A percentile compares a stretch with the other conserved stretches of the same genome.
These are phyloP conservation scores for Napeogenes inachia DNA, from an alignment of 2,888 invertebrate species.

Conservation along the genomic window DNA sequence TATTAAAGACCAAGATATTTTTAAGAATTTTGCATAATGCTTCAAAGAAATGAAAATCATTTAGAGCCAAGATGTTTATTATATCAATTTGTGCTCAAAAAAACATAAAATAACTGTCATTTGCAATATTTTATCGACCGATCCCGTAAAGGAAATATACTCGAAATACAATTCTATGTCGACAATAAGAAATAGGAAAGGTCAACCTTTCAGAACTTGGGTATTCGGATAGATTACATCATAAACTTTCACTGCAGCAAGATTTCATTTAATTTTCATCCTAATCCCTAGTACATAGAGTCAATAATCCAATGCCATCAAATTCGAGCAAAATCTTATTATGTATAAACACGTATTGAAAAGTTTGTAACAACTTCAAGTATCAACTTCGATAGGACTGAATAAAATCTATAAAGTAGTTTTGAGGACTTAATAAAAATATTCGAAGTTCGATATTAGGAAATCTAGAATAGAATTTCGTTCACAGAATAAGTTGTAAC, in stretches of 20 bases:
- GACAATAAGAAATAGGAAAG: conserved; percentile 7
- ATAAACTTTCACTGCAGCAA: not conserved
- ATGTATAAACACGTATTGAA: conserved; percentile 7
- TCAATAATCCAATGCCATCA: not conserved
- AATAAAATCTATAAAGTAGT: conserved; percentile 6
- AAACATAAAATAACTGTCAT: conserved; percentile 3
- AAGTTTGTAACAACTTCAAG: conserved; percentile 5
- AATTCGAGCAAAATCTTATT: conserved; percentile 1
- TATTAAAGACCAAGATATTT: no score
- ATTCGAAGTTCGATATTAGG: conserved; percentile 1
- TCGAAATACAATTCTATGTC: not conserved
- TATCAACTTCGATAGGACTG: conserved; percentile 3
- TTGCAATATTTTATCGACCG: conserved; percentile 2
- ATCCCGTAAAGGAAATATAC: conserved; percentile 1
- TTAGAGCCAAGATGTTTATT: not conserved
- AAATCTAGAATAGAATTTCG: not conserved
- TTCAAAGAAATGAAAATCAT: not conserved
- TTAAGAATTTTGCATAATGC: no score
- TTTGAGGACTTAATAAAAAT: conserved; percentile 5
- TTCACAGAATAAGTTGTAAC: not conserved
- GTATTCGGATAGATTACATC: conserved; percentile 4
- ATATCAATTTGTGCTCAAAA: not conserved
- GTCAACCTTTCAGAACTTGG: conserved; percentile 5
- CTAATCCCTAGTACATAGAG: not conserved
- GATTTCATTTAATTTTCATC: not conserved